Conservation (phyloP, 2,113 vertebrate genomes). For the Diadophis punctatus region DNA sequence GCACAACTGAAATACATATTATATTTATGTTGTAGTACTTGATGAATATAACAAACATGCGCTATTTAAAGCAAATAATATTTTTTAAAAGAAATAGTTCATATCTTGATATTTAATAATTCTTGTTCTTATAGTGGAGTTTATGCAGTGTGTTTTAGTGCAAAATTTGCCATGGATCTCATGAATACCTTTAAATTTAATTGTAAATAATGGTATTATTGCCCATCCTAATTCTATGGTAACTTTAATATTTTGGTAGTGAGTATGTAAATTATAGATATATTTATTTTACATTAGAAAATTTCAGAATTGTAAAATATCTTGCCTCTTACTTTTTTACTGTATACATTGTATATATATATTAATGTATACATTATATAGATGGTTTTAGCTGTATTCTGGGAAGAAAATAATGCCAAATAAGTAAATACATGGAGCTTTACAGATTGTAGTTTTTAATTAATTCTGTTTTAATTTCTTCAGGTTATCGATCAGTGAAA, state of each 20-base stretch:
- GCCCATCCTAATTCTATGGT: neutral
- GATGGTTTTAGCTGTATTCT: neutral
- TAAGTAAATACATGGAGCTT: neutral
- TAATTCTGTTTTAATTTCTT: neutral
- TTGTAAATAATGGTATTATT: neutral
- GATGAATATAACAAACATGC: neutral
- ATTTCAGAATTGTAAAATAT: neutral
- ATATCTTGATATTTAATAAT: neutral
- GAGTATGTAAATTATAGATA: neutral
- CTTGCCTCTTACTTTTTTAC: neutral
- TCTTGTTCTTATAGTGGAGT: neutral
- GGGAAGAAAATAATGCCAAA: neutral
- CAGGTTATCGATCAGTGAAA: neutral
- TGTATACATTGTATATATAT: neutral
- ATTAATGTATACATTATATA: neutral
- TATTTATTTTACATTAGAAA: neutral
- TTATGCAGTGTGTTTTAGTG: neutral
- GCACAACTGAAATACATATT: neutral
- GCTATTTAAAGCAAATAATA: neutral
- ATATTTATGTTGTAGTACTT: neutral
- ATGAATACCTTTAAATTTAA: neutral
- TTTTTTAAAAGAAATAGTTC: neutral
- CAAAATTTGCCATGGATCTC: neutral
- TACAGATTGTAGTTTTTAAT: neutral
- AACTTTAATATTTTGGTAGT: neutral